Evolutionary conservation across 2,113 vertebrate genomes (phyloP).

Genomic region (Microcebus griseorufus): DNA sequence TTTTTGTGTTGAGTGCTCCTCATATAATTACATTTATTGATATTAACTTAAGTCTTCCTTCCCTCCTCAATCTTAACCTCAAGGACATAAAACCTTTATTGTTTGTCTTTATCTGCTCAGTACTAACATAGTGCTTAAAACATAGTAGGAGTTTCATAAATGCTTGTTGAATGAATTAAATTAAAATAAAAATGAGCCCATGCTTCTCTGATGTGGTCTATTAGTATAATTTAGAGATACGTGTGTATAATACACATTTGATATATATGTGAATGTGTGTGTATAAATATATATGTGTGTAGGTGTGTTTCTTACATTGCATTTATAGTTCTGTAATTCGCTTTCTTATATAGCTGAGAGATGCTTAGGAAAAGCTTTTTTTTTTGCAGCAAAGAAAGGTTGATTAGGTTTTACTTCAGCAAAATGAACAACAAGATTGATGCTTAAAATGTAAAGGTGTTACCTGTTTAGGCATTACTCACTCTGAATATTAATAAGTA

Average conservation of each 20-base stretch:
- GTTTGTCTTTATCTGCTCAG: background rate
- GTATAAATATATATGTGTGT: background rate
- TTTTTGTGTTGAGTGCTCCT: background rate
- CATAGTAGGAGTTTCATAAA: background rate
- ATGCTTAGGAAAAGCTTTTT: constrained; percentile 56
- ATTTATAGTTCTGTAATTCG: background rate
- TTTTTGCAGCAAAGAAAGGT: constrained; percentile 44
- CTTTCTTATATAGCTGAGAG: background rate
- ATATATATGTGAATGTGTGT: background rate
- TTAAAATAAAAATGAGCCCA: background rate
- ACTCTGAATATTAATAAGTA: constrained; percentile 61
- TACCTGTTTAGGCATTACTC: constrained; percentile 52
- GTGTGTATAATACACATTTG: background rate
- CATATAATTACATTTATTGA: background rate
- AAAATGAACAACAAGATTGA: constrained; percentile 69
- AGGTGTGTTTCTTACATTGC: background rate
- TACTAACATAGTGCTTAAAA: background rate
- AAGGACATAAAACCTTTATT: background rate
- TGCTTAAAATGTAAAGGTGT: constrained; percentile 70
- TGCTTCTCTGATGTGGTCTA: background rate
- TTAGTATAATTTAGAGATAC: background rate
- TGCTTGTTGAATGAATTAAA: background rate
- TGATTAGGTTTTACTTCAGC: constrained; percentile 69
- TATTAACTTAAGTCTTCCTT: background rate
- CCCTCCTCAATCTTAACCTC: background rate